Evolutionary conservation across 64 coral and sea anemone species (phyloP).

Genomic region (Astreopora myriophthalma): DNA sequence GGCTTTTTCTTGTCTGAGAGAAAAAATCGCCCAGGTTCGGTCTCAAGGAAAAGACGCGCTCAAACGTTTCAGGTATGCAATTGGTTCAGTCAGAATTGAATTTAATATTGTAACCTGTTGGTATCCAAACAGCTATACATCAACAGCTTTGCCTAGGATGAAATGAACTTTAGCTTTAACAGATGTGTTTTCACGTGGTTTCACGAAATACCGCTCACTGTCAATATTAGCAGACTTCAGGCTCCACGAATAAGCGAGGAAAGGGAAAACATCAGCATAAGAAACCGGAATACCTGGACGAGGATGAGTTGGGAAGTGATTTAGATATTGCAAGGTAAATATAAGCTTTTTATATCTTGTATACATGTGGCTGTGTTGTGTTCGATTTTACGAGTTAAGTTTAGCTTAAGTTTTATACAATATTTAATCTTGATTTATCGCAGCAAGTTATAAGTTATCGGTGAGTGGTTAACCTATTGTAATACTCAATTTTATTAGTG

Average conservation of each 20-base stretch:
- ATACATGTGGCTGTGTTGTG: neutral
- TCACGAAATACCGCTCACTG: neutral
- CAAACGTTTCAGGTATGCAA: slow-evolving; percentile 5
- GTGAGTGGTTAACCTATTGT: no score
- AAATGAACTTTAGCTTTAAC: no score
- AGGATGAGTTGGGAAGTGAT: slow-evolving; percentile 81
- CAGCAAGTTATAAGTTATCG: no score
- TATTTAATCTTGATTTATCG: no score
- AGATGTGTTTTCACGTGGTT: neutral
- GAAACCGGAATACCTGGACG: slow-evolving; percentile 5
- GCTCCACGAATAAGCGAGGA: neutral
- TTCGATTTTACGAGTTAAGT: no score
- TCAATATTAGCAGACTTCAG: neutral
- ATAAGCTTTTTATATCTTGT: neutral
- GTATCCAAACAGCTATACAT: neutral
- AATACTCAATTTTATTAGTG: no score
- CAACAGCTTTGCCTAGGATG: neutral
- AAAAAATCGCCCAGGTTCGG: neutral
- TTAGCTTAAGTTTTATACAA: no score
- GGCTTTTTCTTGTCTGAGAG: slow-evolving; percentile 50
- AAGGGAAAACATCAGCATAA: neutral
- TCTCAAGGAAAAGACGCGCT: slow-evolving; percentile 26
- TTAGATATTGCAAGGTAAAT: slow-evolving; percentile 72
- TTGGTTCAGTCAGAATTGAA: neutral
- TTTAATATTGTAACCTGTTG: neutral